Base-by-base conservation (phyloP, 1,140 invertebrate genomes). In the Drosophila punjabiensis region DNA sequence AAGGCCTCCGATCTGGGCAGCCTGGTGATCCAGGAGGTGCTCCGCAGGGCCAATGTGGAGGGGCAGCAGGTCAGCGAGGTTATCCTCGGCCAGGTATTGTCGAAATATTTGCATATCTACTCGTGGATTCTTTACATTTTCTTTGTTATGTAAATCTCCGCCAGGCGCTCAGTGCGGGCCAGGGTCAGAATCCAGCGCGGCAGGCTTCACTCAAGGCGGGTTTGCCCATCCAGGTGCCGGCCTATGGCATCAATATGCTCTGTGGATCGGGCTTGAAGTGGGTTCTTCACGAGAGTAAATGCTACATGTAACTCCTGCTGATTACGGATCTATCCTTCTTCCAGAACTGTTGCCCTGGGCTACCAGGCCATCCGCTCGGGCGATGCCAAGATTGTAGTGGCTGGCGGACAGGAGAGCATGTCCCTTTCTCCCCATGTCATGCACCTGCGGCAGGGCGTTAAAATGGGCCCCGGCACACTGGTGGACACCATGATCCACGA, bases 361-460 rank as follows among this genome's bases (percentile, higher is more conserved):
- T 96, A 95, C 80, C 95, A 96, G 87, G 95, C 96, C 11, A 96
- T 98, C 66, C 94, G 95, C 80, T 92, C 93, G 67, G 96, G 96
- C 4, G 96, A 98, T 90, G 94, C 95, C 37, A 93, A 95, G 20
- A 94, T 98, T 59, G 95, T 98, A 6, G 94, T 98, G 47, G 96
- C 96, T 86, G 97, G 97, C 39, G 98, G 98, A 2, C 96, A 97
- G 94, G 98, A 98, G 94, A 96, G 93, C 80, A 98, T 98, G 98
- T 97, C 96, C 70, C 94, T 95, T 92, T 95, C 97, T 8, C 96
- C 96, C 9, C 97, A 98, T 93, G 94, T 94, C 30, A 93, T 95
- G 53, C 93, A 95, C 73, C 76, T 98, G 62, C 94, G 97, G 67
- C 91, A 93, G 78, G 96, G 96, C 39, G 79, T 95, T 0, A 97